Evolutionary conservation across 1,140 invertebrate genomes (phyloP), one percentile per base, ranked within the genome.

Genomic region (Ceratosolen fusciceps): DNA sequence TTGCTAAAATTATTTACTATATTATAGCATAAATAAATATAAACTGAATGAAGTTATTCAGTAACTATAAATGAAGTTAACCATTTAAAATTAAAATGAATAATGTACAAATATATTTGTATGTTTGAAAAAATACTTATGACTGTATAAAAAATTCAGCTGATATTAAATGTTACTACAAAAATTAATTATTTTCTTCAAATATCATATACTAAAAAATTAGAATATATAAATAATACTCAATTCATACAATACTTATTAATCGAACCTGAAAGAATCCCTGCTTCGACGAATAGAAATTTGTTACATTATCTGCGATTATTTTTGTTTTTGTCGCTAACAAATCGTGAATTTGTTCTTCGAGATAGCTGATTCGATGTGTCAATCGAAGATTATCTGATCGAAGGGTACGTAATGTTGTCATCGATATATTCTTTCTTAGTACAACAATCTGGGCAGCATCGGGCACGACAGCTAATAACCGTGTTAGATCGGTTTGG

Each of bases 321-420:
- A 88, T 77, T 37, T 88, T 86, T 26, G 85, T 81, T 74, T 86
- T 87, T 2, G 89, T 87, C 5, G 86, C 85, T 7, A 95, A 88
- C 1, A 95, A 88, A 83, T 95, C 94, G 0, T 92, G 90, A 67
- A 97, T 96, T 87, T 97, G 96, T 83, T 97, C 96, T 86, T 97
- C 96, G 56, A 97, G 91, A 87, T 97, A 97, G 2, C 95, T 95
- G 65, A 97, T 97, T 72, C 96, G 92, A 87, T 97, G 96, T 10
- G 95, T 96, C 60, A 97, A 90, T 62, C 96, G 91, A 24, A 96
- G 93, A 87, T 96, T 96, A 88, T 97, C 96, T 34, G 93, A 92
- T 84, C 94, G 92, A 1, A 94, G 88, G 3, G 92, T 92, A 24
- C 92, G 89, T 82, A 93, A 91, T 0, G 93, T 91, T 56, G 93